Evolutionary conservation across 2,888 invertebrate species (phyloP).

Genomic region (Notodonta ziczac): DNA sequence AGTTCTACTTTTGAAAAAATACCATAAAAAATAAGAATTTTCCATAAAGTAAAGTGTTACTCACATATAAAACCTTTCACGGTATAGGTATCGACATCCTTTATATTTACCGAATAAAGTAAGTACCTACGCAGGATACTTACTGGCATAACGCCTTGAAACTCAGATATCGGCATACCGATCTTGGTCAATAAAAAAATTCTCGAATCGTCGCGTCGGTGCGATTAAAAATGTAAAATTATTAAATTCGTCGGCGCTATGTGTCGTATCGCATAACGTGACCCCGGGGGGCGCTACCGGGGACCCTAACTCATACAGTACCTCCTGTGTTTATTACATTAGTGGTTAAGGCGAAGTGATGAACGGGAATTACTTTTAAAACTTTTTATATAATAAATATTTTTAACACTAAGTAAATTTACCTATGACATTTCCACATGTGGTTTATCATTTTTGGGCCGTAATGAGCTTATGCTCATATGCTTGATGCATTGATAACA

Average conservation of each 20-base stretch:
- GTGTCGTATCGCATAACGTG: constrained; percentile 73
- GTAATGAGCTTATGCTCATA: too few relatives aligned
- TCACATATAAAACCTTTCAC: too few relatives aligned
- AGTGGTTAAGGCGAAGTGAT: neutral
- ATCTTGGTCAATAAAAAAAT: constrained; percentile 36
- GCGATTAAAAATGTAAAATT: constrained; percentile 45
- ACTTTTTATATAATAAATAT: too few relatives aligned
- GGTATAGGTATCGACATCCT: too few relatives aligned
- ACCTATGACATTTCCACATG: too few relatives aligned
- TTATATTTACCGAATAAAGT: neutral
- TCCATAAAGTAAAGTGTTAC: too few relatives aligned
- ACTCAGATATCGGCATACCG: constrained; percentile 29
- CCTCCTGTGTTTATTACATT: constrained; percentile 2
- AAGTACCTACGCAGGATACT: neutral
- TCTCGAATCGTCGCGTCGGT: constrained; percentile 33
- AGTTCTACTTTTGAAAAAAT: too few relatives aligned
- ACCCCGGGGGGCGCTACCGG: constrained; percentile 79
- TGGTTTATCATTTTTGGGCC: too few relatives aligned
- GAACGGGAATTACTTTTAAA: neutral
- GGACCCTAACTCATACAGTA: constrained; percentile 58
- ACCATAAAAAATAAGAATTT: too few relatives aligned
- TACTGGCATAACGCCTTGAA: neutral
- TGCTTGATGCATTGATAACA: too few relatives aligned
- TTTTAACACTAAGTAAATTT: too few relatives aligned
- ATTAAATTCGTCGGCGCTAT: constrained; percentile 62